A percentile compares a stretch with the other conserved stretches of the same genome.
These are phyloP conservation scores for Plutella xylostella DNA, from an alignment of 2,888 invertebrate genomes.

Conservation along the genomic window DNA sequence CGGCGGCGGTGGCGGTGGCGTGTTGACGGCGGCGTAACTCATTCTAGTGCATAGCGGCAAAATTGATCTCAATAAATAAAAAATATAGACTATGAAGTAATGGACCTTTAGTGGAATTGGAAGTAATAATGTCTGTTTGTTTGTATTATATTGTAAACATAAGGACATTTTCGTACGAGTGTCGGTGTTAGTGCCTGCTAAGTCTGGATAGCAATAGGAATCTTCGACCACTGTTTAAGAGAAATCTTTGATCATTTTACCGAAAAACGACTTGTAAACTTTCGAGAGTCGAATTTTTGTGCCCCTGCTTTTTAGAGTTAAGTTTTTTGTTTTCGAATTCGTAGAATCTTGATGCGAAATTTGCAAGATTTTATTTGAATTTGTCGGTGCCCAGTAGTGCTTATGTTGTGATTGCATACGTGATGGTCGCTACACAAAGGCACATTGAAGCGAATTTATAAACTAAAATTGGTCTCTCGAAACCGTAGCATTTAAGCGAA, in stretches of 20 bases:
- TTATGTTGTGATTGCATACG: neutral
- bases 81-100: conserved; percentile 50
- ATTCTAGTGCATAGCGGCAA: conserved; percentile 52
- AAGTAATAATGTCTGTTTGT: conserved; percentile 60
- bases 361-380: conserved; percentile 42
- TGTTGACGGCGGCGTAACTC: conserved; percentile 29
- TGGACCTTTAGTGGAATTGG: conserved; percentile 65
- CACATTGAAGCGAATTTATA: conserved; percentile 20
- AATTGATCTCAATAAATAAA: conserved; percentile 63
- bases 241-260: conserved; percentile 48
- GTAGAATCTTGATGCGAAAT: conserved; percentile 34
- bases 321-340: conserved; percentile 25
- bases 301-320: conserved; percentile 20
- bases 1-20: conserved; percentile 17
- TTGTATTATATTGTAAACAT: conserved; percentile 48
- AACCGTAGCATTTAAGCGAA: conserved; percentile 47
- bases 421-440: too few species aligned
- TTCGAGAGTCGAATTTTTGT: conserved; percentile 44
- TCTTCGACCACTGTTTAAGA: conserved; percentile 48
- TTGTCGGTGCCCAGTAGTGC: conserved; percentile 22
- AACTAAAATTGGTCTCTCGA: conserved; percentile 44
- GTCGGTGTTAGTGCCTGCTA: conserved; percentile 62
- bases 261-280: conserved; percentile 43
- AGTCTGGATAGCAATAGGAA: conserved; percentile 47
- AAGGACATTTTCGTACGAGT: conserved; percentile 37